These are phyloP conservation scores for Ceratosolen solmsi DNA, from an alignment of 1,140 invertebrate genomes.

Conservation along the genomic window DNA sequence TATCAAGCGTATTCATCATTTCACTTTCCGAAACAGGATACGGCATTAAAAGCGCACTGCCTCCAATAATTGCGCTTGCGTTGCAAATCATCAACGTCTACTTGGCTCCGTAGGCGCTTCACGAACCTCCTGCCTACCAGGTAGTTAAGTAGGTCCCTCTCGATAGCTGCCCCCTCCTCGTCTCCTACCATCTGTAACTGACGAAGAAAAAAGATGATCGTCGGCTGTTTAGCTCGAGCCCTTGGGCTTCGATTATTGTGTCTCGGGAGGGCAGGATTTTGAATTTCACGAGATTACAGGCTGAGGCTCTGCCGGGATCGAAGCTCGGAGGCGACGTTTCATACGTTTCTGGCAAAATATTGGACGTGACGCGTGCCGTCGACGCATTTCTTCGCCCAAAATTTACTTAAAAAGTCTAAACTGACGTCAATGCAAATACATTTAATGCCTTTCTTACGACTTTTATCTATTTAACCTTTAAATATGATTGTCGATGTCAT, in stretches of 20 bases:
- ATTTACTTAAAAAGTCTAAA: no score
- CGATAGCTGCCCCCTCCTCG: conserved; percentile 39
- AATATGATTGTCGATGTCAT: no score
- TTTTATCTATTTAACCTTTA: no score
- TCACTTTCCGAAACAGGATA: conserved; percentile 77
- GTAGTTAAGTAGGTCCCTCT: conserved; percentile 53
- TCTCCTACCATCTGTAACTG: conserved; percentile 46
- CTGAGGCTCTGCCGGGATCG: conserved; percentile 30
- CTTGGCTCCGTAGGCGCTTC: conserved; percentile 72
- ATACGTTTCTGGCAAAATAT: no score
- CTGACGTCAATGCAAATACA: no score
- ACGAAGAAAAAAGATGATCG: not conserved
- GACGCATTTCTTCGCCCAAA: no score
- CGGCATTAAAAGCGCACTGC: conserved; percentile 79
- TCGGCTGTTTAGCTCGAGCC: not conserved
- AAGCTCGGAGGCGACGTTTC: not conserved
- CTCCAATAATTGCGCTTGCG: conserved; percentile 79
- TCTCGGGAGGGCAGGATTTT: not conserved
- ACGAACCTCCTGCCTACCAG: conserved; percentile 64
- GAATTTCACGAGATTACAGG: conserved; percentile 28
- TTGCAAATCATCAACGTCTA: conserved; percentile 74
- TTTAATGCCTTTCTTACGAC: no score
- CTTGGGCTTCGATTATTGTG: no score
- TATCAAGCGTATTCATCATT: not conserved
- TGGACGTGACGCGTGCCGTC: no score